Conservation (phyloP, 2,888 invertebrate genomes). For the Zeuzera pyrina region DNA sequence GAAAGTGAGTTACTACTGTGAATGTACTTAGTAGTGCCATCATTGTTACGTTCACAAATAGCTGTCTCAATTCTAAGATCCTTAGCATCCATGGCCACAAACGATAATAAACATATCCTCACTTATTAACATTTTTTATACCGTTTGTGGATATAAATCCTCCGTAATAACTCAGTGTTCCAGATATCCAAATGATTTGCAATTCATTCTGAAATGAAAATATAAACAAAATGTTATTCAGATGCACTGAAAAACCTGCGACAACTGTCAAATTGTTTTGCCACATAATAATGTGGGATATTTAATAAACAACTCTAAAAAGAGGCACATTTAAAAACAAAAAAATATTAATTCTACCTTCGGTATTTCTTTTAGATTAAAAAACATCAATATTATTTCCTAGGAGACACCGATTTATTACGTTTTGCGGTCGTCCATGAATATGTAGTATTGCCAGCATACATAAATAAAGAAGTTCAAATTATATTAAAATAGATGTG, state of each 20-base stretch:
- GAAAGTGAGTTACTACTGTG: constrained; percentile 37
- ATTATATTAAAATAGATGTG: too few species aligned
- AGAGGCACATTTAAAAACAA: constrained; percentile 11
- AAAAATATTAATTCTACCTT: constrained; percentile 31
- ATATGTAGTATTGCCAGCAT: too few species aligned
- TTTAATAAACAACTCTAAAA: constrained; percentile 5
- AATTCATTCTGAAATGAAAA: constrained; percentile 55
- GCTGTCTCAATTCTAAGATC: constrained; percentile 49
- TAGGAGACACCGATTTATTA: constrained; percentile 69
- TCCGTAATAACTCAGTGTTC: constrained; percentile 21
- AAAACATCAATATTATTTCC: constrained; percentile 67
- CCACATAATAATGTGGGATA: too few species aligned
- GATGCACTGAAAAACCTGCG: constrained; percentile 30
- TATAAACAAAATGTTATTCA: constrained; percentile 59
- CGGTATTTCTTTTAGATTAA: constrained; percentile 21
- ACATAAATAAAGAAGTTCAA: too few species aligned
- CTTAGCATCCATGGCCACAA: constrained; percentile 62
- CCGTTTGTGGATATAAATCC: constrained; percentile 7
- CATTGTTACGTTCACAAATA: constrained; percentile 47
- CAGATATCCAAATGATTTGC: constrained; percentile 24
- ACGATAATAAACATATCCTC: constrained; percentile 32
- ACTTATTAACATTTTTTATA: constrained; percentile 43
- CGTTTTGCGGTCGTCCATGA: constrained; percentile 41
- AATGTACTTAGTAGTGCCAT: constrained; percentile 48
- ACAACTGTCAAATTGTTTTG: constrained; percentile 67